phyloP scores from a whole-genome alignment of 2,888 invertebrate species.

The Tetrapedia diversipes region DNA sequence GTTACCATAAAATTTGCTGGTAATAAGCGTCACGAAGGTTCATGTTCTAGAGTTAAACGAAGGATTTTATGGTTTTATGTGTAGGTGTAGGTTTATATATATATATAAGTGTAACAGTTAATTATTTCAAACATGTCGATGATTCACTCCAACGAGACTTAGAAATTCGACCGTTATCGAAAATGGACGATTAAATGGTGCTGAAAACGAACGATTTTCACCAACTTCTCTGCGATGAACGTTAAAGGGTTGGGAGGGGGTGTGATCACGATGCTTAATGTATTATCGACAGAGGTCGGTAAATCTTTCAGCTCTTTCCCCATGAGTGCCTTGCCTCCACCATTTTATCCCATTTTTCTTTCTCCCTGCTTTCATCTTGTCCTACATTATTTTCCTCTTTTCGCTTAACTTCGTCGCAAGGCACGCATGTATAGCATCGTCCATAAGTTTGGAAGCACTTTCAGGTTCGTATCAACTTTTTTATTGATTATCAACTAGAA shows the following conservation, averaged over 20 bases:
- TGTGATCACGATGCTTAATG: slow-evolving; percentile 45
- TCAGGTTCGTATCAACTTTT: no score
- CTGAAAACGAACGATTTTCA: slow-evolving; percentile 25
- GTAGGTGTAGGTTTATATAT: background rate
- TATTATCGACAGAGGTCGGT: slow-evolving; percentile 55
- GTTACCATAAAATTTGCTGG: no score
- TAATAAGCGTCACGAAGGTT: no score
- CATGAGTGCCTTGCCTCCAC: slow-evolving; percentile 78
- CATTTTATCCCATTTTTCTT: slow-evolving; percentile 10
- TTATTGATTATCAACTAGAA: no score
- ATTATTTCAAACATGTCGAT: slow-evolving; percentile 28
- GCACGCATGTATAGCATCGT: slow-evolving; percentile 82
- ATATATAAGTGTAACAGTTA: background rate
- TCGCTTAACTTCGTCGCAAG: slow-evolving; percentile 69
- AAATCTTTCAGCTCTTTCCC: slow-evolving; percentile 77
- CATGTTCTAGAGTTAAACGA: no score
- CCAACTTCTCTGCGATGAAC: slow-evolving; percentile 36
- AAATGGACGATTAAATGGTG: background rate
- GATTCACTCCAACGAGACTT: no score
- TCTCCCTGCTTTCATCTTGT: slow-evolving; percentile 4
- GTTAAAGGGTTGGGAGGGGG: slow-evolving; percentile 47
- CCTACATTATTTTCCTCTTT: slow-evolving; percentile 24
- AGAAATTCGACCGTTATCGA: no score
- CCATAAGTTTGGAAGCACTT: no score
- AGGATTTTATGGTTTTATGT: background rate